Conservation (phyloP, 30 jellyfish, hydroid and myxozoan genomes). For the Chrysaora quinquecirrha region DNA sequence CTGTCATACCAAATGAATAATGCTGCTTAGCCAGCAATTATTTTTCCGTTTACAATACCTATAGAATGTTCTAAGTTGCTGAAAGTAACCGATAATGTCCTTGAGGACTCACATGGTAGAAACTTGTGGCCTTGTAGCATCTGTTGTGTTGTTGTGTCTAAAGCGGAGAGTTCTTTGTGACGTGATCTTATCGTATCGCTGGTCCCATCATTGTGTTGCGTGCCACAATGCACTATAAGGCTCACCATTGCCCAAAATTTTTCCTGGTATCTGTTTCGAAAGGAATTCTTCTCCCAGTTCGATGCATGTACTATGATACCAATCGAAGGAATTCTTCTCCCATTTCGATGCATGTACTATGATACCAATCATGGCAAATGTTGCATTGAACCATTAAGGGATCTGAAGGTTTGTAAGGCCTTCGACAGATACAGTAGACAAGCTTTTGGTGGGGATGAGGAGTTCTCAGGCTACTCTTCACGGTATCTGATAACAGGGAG, state of each 20-base stretch:
- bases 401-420: constrained; percentile 1
- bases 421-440: neutral
- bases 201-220: neutral
- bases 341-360: constrained; percentile 1
- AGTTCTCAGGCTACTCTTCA: neutral
- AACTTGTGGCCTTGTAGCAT: neutral
- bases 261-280: neutral
- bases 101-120: neutral
- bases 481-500: neutral
- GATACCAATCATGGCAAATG: constrained; percentile 7
- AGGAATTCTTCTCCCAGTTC: neutral
- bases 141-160: neutral
- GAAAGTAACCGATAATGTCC: neutral
- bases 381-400: constrained; percentile 17
- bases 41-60: neutral
- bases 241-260: neutral
- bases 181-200: neutral
- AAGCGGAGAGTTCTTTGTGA: neutral
- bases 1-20: neutral
- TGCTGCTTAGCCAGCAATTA: neutral
- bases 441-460: constrained; percentile 11
- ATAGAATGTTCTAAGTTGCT: neutral
- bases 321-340: constrained; percentile 7
- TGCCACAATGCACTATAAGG: neutral
- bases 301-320: too few species aligned